Percentiles rank a stretch among this genome's conserved stretches.
These are phyloP conservation scores for Pelosia muscerda DNA, from an alignment of 2,888 invertebrate genomes.

Conservation along the genomic window DNA sequence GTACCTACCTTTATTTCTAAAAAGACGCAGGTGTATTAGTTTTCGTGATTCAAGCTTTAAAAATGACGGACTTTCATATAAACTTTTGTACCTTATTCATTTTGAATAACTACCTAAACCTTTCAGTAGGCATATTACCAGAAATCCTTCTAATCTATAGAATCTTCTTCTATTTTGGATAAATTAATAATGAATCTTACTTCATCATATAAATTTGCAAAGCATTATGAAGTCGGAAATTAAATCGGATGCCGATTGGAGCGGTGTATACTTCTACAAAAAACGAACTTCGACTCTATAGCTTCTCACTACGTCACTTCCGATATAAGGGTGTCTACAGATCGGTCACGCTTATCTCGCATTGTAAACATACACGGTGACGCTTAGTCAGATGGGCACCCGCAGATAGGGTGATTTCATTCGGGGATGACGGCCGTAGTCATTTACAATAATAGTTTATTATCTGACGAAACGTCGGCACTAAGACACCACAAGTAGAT, in stretches of 20 bases:
- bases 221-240: background rate
- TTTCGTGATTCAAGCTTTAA: no score
- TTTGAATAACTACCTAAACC: no score
- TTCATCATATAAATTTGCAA: background rate
- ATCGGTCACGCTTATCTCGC: slow-evolving; percentile 77
- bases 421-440: slow-evolving; percentile 42
- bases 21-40: no score
- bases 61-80: no score
- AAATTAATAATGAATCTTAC: background rate
- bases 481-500: background rate
- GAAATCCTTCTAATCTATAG: no score
- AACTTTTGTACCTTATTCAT: no score
- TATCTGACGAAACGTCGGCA: slow-evolving; percentile 21
- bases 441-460: slow-evolving; percentile 38
- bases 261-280: background rate
- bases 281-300: slow-evolving; percentile 31
- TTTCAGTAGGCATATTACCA: no score
- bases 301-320: slow-evolving; percentile 49
- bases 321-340: slow-evolving; percentile 64
- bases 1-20: no score
- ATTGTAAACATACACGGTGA: slow-evolving; percentile 72
- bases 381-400: slow-evolving; percentile 61
- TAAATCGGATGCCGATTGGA: background rate
- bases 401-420: slow-evolving; percentile 54
- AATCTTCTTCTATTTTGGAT: no score